Evolutionary conservation across 2,113 vertebrate genomes (phyloP).

Genomic region (Deroptyus accipitrinus): DNA sequence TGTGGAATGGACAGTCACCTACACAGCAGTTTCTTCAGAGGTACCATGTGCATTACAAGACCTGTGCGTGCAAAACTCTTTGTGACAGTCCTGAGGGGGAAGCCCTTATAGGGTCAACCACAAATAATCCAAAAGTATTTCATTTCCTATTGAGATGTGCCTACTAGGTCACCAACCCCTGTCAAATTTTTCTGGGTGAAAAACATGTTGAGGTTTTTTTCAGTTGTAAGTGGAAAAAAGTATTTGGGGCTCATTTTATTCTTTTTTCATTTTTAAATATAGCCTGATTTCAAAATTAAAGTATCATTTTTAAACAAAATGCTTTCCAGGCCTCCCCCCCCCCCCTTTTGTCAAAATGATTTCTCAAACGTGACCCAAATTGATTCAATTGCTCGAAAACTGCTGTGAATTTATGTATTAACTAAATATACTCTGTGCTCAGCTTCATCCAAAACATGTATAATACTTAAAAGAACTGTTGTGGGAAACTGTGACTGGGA

Average conservation of each 20-base stretch:
- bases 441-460: not conserved
- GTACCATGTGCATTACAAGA: not conserved
- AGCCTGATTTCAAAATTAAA: not conserved
- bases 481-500: not conserved
- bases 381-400: constrained; percentile 3
- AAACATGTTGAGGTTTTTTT: not conserved
- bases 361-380: not conserved
- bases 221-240: not conserved
- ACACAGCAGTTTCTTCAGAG: not conserved
- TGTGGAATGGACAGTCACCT: not conserved
- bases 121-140: not conserved
- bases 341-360: not conserved
- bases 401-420: not conserved
- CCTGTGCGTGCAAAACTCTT: not conserved
- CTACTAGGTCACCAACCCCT: not conserved
- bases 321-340: not conserved
- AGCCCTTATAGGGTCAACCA: not conserved
- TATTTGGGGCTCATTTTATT: not conserved
- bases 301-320: not conserved
- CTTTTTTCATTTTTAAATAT: not conserved
- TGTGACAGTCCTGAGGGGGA: not conserved
- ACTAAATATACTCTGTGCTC: not conserved
- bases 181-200: not conserved
- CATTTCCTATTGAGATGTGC: not conserved
- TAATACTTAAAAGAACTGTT: not conserved